These are phyloP conservation scores for Enteromius unitaeniatus DNA, from an alignment of 2,797 vertebrate species.

Conservation along the genomic window DNA sequence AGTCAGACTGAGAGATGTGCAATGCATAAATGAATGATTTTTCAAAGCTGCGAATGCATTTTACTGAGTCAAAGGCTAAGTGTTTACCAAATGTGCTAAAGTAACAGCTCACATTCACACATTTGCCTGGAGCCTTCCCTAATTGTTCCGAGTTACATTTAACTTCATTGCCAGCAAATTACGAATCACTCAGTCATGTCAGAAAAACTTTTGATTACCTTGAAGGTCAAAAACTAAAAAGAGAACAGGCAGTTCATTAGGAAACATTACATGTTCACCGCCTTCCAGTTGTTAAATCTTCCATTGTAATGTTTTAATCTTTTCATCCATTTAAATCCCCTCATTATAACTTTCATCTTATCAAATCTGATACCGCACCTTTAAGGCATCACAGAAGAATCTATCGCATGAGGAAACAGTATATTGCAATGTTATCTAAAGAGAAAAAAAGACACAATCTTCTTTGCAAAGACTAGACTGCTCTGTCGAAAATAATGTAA, in stretches of 20 bases:
- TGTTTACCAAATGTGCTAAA: slow-evolving; percentile 13
- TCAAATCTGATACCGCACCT: neutral
- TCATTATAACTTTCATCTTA: slow-evolving; percentile 28
- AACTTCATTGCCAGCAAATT: neutral
- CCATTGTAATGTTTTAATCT: slow-evolving; percentile 34
- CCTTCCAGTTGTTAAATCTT: slow-evolving; percentile 24
- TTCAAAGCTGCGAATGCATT: slow-evolving; percentile 28
- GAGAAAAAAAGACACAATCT: neutral
- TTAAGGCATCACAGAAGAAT: neutral
- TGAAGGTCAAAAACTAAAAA: slow-evolving; percentile 26
- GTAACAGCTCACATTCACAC: slow-evolving; percentile 16
- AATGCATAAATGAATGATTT: slow-evolving; percentile 26
- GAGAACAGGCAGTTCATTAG: slow-evolving; percentile 3
- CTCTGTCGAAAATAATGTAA: neutral
- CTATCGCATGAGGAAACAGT: neutral
- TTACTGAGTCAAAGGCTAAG: slow-evolving; percentile 23
- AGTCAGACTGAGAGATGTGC: slow-evolving; percentile 29
- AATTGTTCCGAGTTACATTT: neutral
- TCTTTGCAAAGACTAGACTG: neutral
- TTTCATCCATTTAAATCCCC: slow-evolving; percentile 37
- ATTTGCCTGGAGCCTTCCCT: neutral
- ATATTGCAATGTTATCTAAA: neutral
- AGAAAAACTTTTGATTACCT: slow-evolving; percentile 14
- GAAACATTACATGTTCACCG: slow-evolving; percentile 6
- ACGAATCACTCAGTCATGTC: neutral